A percentile compares a stretch with the other conserved stretches of the same genome.
phyloP scores from a whole-genome alignment of 2,797 vertebrate genomes.

The Dipus sagitta region DNA sequence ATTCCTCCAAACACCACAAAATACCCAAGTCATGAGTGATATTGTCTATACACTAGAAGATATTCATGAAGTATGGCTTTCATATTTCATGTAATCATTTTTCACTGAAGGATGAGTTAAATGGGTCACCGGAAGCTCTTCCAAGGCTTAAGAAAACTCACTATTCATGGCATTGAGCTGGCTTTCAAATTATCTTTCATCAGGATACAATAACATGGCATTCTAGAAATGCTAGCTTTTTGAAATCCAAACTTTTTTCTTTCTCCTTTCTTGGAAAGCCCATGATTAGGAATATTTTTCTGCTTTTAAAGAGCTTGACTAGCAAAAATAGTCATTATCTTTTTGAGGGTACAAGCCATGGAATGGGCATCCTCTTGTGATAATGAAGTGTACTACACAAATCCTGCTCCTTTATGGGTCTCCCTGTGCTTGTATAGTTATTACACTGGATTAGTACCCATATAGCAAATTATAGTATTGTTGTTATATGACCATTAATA shows the following conservation, averaged over 20 bases:
- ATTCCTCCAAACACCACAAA: not conserved
- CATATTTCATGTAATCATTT: not conserved
- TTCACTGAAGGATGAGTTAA: not conserved
- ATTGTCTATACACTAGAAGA: not conserved
- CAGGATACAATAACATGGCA: not conserved
- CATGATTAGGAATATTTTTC: constrained; percentile 30
- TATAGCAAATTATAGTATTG: not conserved
- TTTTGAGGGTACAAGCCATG: not conserved
- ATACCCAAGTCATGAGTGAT: not conserved
- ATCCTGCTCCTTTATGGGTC: not conserved
- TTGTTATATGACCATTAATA: not conserved
- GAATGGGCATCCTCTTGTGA: not conserved
- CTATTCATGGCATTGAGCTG: not conserved
- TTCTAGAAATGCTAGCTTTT: not conserved
- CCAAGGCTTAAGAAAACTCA: not conserved
- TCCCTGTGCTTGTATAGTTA: not conserved
- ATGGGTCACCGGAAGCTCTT: not conserved
- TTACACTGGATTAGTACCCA: not conserved
- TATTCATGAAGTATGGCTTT: not conserved
- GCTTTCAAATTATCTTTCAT: constrained; percentile 33
- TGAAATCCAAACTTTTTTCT: constrained; percentile 1
- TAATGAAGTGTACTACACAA: not conserved
- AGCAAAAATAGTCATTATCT: constrained; percentile 1
- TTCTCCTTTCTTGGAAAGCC: not conserved
- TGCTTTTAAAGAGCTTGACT: not conserved